These are phyloP conservation scores for Leucoma salicis DNA, from an alignment of 2,888 invertebrate genomes.

Conservation along the genomic window DNA sequence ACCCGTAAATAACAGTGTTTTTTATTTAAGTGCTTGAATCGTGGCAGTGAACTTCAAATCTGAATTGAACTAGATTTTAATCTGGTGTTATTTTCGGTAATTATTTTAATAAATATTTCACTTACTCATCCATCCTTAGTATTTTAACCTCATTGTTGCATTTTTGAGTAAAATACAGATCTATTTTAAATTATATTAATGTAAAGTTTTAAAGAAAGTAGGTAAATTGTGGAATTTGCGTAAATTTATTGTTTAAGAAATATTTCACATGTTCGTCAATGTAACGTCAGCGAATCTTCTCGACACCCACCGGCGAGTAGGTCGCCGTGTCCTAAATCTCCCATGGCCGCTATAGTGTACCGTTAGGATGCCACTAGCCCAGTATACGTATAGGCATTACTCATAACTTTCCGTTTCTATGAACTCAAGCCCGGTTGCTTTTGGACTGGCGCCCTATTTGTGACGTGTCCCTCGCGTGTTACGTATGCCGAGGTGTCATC, in stretches of 20 bases:
- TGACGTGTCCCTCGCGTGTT: constrained; percentile 58
- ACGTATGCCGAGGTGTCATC: constrained; percentile 42
- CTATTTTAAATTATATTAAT: too few relatives aligned
- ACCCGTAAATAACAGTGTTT: constrained; percentile 48
- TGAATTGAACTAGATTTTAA: constrained; percentile 29
- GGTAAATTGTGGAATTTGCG: too few relatives aligned
- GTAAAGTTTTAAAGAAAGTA: too few relatives aligned
- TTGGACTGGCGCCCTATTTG: constrained; percentile 28
- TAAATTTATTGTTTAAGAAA: too few relatives aligned
- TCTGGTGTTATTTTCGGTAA: constrained; percentile 47
- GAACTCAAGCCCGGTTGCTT: constrained; percentile 15
- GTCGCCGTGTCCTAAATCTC: constrained; percentile 56
- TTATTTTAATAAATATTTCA: constrained; percentile 29
- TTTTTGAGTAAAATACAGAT: too few relatives aligned
- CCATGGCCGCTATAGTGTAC: constrained; percentile 33
- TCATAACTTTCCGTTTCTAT: constrained; percentile 45
- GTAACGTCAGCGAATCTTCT: constrained; percentile 54
- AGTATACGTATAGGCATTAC: constrained; percentile 31
- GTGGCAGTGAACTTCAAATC: constrained; percentile 54
- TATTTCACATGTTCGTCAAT: too few relatives aligned
- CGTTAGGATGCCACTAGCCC: constrained; percentile 47
- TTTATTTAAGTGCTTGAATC: constrained; percentile 58
- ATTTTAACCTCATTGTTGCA: too few relatives aligned
- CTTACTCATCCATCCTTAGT: too few relatives aligned
- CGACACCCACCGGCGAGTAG: constrained; percentile 46